Percentiles rank a stretch among this genome's conserved stretches.
Evolutionary conservation across 2,888 invertebrate genomes (phyloP).

Genomic region (Xestobium rufovillosum): DNA sequence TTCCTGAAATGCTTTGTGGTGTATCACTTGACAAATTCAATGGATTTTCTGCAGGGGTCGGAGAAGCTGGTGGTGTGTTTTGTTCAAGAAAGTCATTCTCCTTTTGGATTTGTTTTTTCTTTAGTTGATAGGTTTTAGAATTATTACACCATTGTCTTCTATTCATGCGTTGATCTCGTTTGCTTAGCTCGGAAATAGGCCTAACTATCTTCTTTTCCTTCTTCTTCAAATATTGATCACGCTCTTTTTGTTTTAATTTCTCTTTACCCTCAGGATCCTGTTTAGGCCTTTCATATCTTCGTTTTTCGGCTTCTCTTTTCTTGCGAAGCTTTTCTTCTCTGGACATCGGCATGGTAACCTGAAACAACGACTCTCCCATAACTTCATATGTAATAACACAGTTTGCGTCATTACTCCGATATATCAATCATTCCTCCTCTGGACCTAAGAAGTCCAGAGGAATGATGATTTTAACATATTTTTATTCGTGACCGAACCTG

Average conservation of each 20-base stretch:
- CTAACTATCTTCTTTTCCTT: slow-evolving; percentile 5
- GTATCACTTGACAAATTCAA: background rate
- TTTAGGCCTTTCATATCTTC: too few species aligned
- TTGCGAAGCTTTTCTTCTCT: too few species aligned
- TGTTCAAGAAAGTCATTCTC: slow-evolving; percentile 3
- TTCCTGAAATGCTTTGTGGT: slow-evolving; percentile 4
- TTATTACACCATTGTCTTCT: slow-evolving; percentile 6
- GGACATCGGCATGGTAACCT: too few species aligned
- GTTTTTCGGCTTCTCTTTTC: too few species aligned
- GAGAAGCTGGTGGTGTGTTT: background rate
- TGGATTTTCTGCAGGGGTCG: background rate
- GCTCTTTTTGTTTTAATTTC: slow-evolving; percentile 8
- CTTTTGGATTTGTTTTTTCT: slow-evolving; percentile 3
- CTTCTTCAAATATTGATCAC: slow-evolving; percentile 8
- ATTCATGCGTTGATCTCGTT: slow-evolving; percentile 1
- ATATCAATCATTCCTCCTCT: too few species aligned
- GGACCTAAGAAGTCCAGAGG: too few species aligned
- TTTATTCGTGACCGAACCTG: too few species aligned
- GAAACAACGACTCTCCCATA: too few species aligned
- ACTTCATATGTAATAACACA: too few species aligned
- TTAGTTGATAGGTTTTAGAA: slow-evolving; percentile 5
- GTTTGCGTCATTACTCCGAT: too few species aligned
- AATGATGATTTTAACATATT: too few species aligned
- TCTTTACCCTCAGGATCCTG: too few species aligned
- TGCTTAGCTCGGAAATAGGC: slow-evolving; percentile 4